These are phyloP conservation scores for Trissonchulus latispiculum DNA, from an alignment of 2,888 invertebrate species.

Conservation along the genomic window DNA sequence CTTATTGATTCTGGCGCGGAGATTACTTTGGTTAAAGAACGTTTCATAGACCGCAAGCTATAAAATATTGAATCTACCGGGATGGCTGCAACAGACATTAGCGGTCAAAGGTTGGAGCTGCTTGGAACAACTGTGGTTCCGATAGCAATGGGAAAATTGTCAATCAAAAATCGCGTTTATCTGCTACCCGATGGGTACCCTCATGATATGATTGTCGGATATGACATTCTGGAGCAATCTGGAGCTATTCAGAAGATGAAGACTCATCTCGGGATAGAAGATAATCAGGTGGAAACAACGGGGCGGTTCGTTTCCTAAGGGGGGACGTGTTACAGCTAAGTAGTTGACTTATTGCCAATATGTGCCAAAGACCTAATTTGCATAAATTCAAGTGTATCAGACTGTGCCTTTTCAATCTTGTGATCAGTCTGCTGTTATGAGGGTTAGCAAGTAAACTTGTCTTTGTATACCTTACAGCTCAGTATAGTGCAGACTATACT, in stretches of 20 bases:
- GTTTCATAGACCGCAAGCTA: neutral
- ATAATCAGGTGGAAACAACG: too few relatives aligned
- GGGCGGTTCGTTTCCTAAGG: too few relatives aligned
- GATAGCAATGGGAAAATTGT: neutral
- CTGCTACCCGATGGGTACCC: neutral
- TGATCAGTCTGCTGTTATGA: too few relatives aligned
- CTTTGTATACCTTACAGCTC: too few relatives aligned
- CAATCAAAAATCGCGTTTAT: neutral
- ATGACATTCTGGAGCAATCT: neutral
- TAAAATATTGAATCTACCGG: neutral
- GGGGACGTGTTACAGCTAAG: too few relatives aligned
- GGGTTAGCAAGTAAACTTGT: too few relatives aligned
- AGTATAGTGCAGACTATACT: too few relatives aligned
- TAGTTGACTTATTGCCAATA: too few relatives aligned
- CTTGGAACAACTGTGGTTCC: neutral
- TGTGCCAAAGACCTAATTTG: too few relatives aligned
- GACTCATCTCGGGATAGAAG: neutral
- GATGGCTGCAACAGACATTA: neutral
- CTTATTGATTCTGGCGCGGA: neutral
- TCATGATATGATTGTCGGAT: neutral
- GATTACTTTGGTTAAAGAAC: neutral
- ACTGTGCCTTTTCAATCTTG: too few relatives aligned
- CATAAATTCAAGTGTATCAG: too few relatives aligned
- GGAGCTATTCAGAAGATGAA: neutral
- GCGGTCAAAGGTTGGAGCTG: neutral